Evolutionary conservation across 2,797 vertebrate genomes (phyloP), one percentile per base, ranked within the genome.

Genomic region (Chloroceryle amazona): DNA sequence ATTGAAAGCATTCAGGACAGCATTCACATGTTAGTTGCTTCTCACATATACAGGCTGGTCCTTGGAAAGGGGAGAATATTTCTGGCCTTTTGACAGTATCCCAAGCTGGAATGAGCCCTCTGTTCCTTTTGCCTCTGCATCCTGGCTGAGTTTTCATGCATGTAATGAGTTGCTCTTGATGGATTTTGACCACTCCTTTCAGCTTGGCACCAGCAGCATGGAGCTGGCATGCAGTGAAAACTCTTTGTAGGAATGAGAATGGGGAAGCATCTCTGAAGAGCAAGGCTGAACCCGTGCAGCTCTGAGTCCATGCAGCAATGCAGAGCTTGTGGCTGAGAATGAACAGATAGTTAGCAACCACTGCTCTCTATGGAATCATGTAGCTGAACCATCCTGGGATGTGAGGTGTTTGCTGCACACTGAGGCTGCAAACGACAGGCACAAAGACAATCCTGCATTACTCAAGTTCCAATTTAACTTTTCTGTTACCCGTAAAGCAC

Each of bases 151-250:
- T 63, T 85, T 79, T 60, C 54, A 9, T 73, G 54, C 17, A 19
- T 31, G 13, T 42, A 55, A 52, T 47, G 42, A 47, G 35, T 84
- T 75, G 58, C 55, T 44, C 39, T 3, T 80, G 55, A 61, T 65
- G 68, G n/a, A 18, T 93, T 86, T 84, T 52, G 82, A 55, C 54
- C 28, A 26, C 35, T 79, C 26, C 60, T 93, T 86, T 90, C 12
- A 62, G 47, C 49, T 72, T 54, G 42, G 23, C 0, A 1, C 44
- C 51, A 62, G 73, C 71, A 76, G 39, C 31, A 35, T 0, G 6
- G 37, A 52, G 31, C 54, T 96, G 72, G 31, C 75, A 90, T 65
- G n/a, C 46, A 57, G 23, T 35, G 49, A 33, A 86, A 83, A 51
- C 15, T 23, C 31, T 58, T 5, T 54, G 13, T 4, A 47, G 35